phyloP scores from a whole-genome alignment of 2,113 vertebrate species.

The Perca fluviatilis region DNA sequence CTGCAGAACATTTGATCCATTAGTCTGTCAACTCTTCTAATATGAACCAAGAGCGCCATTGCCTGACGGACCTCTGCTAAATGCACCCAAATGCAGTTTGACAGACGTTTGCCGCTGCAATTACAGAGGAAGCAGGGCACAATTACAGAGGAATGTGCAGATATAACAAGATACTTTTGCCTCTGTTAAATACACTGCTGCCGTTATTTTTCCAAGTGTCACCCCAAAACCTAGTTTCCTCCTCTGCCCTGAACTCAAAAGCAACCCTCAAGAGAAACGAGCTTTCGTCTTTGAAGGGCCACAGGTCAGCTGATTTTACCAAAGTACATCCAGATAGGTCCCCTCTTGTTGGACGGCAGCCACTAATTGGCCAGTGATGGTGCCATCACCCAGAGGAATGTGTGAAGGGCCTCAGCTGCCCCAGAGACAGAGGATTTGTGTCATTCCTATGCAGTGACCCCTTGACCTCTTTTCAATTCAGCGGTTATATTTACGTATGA shows the following conservation, averaged over 20 bases:
- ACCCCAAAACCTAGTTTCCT: constrained; percentile 34
- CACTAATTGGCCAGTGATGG: constrained; percentile 67
- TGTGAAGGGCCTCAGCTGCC: constrained; percentile 60
- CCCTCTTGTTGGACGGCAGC: constrained; percentile 52
- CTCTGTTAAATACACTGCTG: constrained; percentile 20
- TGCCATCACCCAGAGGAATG: constrained; percentile 67
- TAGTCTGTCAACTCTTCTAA: constrained; percentile 58
- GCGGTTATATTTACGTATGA: constrained; percentile 40
- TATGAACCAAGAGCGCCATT: constrained; percentile 8
- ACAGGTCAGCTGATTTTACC: constrained; percentile 40
- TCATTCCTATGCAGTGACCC: constrained; percentile 50
- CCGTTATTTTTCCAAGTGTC: constrained; percentile 46
- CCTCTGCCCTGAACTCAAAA: constrained; percentile 18
- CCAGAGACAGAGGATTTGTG: constrained; percentile 57
- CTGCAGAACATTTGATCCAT: constrained; percentile 25
- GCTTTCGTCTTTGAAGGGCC: constrained; percentile 32
- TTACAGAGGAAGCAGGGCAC: constrained; percentile 38
- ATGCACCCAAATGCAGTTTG: constrained; percentile 44
- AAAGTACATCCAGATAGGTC: constrained; percentile 41
- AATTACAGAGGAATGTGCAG: constrained; percentile 67
- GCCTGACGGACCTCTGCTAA: constrained; percentile 28
- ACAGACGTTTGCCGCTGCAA: constrained; percentile 44
- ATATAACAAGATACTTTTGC: constrained; percentile 31
- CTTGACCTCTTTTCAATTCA: constrained; percentile 42
- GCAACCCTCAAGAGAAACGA: constrained; percentile 15